Evolutionary conservation across 2,888 invertebrate species (phyloP).

Genomic region (Sipunculus nudus): DNA sequence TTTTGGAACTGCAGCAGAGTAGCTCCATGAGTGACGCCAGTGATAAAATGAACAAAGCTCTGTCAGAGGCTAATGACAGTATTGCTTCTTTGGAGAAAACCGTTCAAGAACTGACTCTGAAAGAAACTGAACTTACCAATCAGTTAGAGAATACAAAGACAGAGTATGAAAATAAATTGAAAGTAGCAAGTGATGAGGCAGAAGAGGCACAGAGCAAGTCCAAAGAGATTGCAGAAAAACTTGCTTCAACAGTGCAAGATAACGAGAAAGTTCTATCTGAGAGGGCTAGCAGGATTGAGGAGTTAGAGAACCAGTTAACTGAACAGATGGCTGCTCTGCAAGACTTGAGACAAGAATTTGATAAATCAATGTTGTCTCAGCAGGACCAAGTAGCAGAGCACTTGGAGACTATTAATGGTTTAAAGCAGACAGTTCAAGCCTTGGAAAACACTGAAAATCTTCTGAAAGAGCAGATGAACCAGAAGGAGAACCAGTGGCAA

Average conservation of each 20-base stretch:
- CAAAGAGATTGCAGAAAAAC: too few species aligned
- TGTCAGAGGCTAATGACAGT: conserved; percentile 23
- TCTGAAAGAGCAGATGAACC: conserved; percentile 37
- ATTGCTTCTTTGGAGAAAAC: conserved; percentile 22
- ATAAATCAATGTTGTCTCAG: too few species aligned
- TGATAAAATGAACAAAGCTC: conserved; percentile 11
- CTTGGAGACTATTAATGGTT: conserved; percentile 6
- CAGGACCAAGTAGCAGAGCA: conserved; percentile 13
- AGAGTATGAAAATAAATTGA: conserved; percentile 15
- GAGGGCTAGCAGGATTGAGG: neutral
- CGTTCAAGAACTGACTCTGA: conserved; percentile 22
- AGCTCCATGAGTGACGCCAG: conserved; percentile 20
- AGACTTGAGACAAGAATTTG: too few species aligned
- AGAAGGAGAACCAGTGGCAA: conserved; percentile 33
- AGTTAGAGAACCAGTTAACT: neutral
- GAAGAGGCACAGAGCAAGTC: too few species aligned
- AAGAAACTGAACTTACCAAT: conserved; percentile 17
- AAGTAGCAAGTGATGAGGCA: neutral
- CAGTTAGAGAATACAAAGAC: conserved; percentile 24
- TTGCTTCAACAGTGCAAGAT: too few species aligned
- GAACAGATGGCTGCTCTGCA: too few species aligned
- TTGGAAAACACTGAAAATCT: conserved; percentile 21
- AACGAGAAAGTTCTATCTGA: conserved; percentile 2
- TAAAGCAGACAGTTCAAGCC: conserved; percentile 11
- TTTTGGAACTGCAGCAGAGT: conserved; percentile 25